phyloP scores from a whole-genome alignment of 2,113 vertebrate species.

The Oncorhynchus gorbuscha region DNA sequence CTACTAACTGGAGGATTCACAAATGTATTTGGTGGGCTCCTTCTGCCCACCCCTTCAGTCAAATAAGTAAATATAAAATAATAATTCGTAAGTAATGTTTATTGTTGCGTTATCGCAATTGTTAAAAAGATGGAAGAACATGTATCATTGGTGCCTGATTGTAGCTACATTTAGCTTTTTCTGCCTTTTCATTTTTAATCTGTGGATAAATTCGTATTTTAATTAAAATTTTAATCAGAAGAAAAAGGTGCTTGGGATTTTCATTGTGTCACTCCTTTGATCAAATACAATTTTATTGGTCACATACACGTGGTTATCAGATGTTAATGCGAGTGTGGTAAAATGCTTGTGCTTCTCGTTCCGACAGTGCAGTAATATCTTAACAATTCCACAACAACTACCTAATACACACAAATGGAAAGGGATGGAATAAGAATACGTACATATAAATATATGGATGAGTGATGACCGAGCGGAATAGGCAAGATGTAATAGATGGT shows the following conservation, averaged over 20 bases:
- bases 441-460: no score
- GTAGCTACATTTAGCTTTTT: constrained; percentile 81
- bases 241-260: constrained; percentile 6
- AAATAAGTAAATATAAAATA: constrained; percentile 67
- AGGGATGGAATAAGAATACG: no score
- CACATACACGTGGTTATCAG: no score
- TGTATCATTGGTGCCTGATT: constrained; percentile 81
- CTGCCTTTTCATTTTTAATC: constrained; percentile 80
- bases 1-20: constrained; percentile 68
- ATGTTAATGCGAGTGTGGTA: no score
- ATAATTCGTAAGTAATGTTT: constrained; percentile 75
- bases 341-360: no score
- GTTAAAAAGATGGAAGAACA: constrained; percentile 69
- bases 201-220: constrained; percentile 81
- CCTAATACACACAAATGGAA: no score
- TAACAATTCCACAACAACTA: no score
- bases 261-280: constrained; percentile 28
- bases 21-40: constrained; percentile 66
- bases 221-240: constrained; percentile 76
- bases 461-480: no score
- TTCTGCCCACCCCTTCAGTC: constrained; percentile 56
- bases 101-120: constrained; percentile 81
- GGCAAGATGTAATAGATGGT: no score
- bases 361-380: no score
- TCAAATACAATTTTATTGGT: no score